Evolutionary conservation across 2,888 invertebrate genomes (phyloP).

Genomic region (Thysanoteuthis rhombus): DNA sequence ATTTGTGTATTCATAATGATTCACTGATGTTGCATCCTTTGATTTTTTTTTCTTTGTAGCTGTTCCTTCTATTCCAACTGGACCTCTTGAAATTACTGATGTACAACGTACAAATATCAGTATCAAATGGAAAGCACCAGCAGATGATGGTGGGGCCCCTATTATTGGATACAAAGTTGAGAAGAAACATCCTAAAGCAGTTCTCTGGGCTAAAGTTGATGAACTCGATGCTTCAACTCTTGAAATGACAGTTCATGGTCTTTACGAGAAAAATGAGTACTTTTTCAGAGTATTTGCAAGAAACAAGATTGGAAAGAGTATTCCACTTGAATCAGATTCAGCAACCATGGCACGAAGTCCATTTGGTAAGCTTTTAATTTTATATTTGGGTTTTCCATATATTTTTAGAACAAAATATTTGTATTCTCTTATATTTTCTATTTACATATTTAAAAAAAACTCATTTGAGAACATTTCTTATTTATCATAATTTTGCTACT

Average conservation of each 20-base stretch:
- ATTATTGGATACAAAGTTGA: slow-evolving; percentile 50
- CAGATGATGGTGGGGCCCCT: slow-evolving; percentile 52
- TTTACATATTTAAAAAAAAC: too few relatives aligned
- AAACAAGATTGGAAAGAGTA: slow-evolving; percentile 79
- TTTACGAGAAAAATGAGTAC: slow-evolving; percentile 71
- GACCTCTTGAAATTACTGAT: slow-evolving; percentile 36
- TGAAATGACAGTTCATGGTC: slow-evolving; percentile 34
- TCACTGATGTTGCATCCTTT: background rate
- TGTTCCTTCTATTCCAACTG: slow-evolving; percentile 46
- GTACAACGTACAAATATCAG: slow-evolving; percentile 40
- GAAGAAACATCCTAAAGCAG: slow-evolving; percentile 2
- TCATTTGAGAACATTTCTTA: too few relatives aligned
- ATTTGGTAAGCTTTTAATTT: slow-evolving; percentile 48
- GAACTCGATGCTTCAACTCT: background rate
- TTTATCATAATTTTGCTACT: too few relatives aligned
- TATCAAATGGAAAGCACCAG: slow-evolving; percentile 53
- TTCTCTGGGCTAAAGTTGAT: slow-evolving; percentile 24
- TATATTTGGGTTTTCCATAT: too few relatives aligned
- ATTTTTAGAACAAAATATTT: too few relatives aligned
- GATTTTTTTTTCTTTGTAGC: slow-evolving; percentile 41
- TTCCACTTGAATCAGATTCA: slow-evolving; percentile 45
- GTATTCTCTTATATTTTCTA: too few relatives aligned
- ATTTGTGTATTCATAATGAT: too few relatives aligned
- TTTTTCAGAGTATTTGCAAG: slow-evolving; percentile 87
- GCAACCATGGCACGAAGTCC: slow-evolving; percentile 54